Base-by-base conservation (phyloP, 2,888 invertebrate genomes). In the Coelinius sp. region DNA sequence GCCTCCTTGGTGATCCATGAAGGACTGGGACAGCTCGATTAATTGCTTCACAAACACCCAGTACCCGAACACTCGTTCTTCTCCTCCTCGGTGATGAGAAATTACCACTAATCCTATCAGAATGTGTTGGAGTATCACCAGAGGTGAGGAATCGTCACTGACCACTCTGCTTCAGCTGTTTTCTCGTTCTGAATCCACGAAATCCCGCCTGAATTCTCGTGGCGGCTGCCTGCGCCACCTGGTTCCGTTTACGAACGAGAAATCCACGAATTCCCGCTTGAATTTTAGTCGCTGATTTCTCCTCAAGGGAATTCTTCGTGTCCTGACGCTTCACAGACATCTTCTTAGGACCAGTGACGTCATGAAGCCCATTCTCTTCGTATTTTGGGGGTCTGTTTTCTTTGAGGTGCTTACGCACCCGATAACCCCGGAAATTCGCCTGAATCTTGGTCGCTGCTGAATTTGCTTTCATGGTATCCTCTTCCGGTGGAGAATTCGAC, bases 201-300 rank as follows among this genome's bases (percentile, higher is more conserved):
- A 86, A 87, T 7, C 86, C 84, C 0, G 87, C 87, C 73, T 88
- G 87, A 44, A 88, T 88, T 68, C 82, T 85, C 49, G 85, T 85
- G 0, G 88, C 88, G 0, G 88, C 88, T 3, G 80, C 82, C 24
- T 82, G 81, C 4, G 84, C 86, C 5, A 77, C 78, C 77, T 89
- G 88, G 71, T 89, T 89, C 67, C 89, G 84, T 79, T 89, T 89
- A 59, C 92, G 88, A 41, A 91, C 91, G 81, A 93, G 89, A 83
- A 91, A 93, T 1, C 93, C 93, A 73, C 93, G 89, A 56, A 93
- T 91, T 62, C 92, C 92, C 4, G 92, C 92, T 87, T 93, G 93
- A 77, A 93, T 92, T 79, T 90, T 90, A 2, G 91, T 92, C 38
- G 92, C 92, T 5, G 86, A 84, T 66, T 80, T 82, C 41, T 84